Evolutionary conservation across 1,140 invertebrate genomes (phyloP).

Genomic region (Vanessa atalanta): DNA sequence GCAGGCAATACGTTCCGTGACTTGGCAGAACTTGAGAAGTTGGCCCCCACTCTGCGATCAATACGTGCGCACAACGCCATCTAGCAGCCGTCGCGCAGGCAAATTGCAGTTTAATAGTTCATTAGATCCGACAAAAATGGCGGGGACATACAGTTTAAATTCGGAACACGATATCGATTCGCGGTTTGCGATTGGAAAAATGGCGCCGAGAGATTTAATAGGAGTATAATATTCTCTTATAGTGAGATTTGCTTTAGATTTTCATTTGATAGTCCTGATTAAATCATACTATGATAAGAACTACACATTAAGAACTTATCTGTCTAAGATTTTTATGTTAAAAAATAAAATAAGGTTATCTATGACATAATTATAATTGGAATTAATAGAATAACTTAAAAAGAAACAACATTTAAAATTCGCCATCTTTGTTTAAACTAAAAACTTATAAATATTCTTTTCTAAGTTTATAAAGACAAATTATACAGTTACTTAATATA

Average conservation of each 20-base stretch:
- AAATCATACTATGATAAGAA: background rate
- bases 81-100: conserved; percentile 73
- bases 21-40: conserved; percentile 76
- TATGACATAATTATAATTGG: no score
- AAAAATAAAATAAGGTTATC: no score
- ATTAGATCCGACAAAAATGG: conserved; percentile 79
- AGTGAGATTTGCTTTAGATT: background rate
- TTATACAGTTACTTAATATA: no score
- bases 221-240: conserved; percentile 1
- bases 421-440: no score
- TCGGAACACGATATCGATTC: conserved; percentile 75
- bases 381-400: no score
- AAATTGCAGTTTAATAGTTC: conserved; percentile 81
- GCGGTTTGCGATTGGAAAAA: conserved; percentile 46
- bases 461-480: no score
- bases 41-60: conserved; percentile 67
- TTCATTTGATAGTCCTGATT: background rate
- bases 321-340: no score
- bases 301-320: no score
- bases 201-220: conserved; percentile 15
- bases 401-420: no score
- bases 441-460: no score
- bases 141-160: conserved; percentile 77
- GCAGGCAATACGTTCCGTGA: conserved; percentile 77
- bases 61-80: conserved; percentile 77